phyloP scores from a whole-genome alignment of 2,797 vertebrate species.

The Siniperca obscura region DNA sequence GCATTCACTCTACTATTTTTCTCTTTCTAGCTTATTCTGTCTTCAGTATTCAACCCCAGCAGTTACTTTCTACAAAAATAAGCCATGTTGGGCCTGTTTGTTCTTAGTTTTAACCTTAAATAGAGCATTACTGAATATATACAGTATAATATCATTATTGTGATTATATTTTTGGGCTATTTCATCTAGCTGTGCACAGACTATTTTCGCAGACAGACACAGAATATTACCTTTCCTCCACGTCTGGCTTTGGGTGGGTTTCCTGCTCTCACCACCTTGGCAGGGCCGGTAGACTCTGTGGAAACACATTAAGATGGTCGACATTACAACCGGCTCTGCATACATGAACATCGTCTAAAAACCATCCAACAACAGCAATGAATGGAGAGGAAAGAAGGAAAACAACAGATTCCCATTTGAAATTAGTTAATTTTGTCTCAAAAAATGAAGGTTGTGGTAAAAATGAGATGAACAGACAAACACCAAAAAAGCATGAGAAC shows the following conservation, averaged over 20 bases:
- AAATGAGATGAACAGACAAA: fast-evolving
- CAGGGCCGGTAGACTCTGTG: constrained; percentile 90
- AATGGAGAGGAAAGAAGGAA: neutral
- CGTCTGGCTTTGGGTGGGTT: constrained; percentile 89
- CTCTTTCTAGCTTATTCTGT: neutral
- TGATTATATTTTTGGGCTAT: neutral
- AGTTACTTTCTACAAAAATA: neutral
- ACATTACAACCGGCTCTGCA: constrained; percentile 33
- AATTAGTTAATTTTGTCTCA: neutral
- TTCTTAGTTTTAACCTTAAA: neutral
- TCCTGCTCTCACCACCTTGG: constrained; percentile 95
- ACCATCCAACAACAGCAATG: fast-evolving
- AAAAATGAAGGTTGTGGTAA: neutral
- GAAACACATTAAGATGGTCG: constrained; percentile 46
- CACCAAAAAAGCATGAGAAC: neutral
- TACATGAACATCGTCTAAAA: neutral
- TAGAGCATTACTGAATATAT: neutral
- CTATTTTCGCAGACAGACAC: neutral
- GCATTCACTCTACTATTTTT: neutral
- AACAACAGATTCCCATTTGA: neutral
- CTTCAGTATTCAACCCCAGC: neutral
- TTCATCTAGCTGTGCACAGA: neutral
- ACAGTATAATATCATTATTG: neutral
- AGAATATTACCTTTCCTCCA: constrained; percentile 91
- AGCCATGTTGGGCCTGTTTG: neutral